These are phyloP conservation scores for Python bivittatus DNA, from an alignment of 2,113 vertebrate species.

Conservation along the genomic window DNA sequence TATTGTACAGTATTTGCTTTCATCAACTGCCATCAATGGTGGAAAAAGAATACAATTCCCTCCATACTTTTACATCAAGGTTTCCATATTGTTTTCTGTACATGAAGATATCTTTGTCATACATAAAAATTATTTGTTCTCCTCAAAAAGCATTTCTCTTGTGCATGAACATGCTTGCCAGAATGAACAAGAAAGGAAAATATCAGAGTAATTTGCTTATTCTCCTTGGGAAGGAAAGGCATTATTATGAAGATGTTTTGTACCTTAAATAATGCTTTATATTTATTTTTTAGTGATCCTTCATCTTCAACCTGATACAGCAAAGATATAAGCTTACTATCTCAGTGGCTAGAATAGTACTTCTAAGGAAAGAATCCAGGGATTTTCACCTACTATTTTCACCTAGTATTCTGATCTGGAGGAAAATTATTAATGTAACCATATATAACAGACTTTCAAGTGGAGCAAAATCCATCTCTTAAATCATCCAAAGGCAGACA, in stretches of 20 bases:
- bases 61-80: background rate
- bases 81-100: background rate
- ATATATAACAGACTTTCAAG: background rate
- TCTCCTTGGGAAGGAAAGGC: background rate
- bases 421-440: background rate
- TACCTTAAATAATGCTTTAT: background rate
- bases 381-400: background rate
- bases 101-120: background rate
- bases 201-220: background rate
- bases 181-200: background rate
- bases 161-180: background rate
- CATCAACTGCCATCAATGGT: background rate
- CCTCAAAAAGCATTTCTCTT: background rate
- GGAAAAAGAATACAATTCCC: background rate
- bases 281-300: background rate
- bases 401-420: background rate
- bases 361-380: background rate
- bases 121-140: background rate
- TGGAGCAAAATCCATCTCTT: background rate
- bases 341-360: background rate
- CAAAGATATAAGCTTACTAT: too few relatives aligned
- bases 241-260: background rate
- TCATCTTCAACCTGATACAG: too few relatives aligned
- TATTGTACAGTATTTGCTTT: background rate
- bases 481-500: background rate